phyloP scores from a whole-genome alignment of 1,140 invertebrate species.

The Ditylenchus dipsaci region DNA sequence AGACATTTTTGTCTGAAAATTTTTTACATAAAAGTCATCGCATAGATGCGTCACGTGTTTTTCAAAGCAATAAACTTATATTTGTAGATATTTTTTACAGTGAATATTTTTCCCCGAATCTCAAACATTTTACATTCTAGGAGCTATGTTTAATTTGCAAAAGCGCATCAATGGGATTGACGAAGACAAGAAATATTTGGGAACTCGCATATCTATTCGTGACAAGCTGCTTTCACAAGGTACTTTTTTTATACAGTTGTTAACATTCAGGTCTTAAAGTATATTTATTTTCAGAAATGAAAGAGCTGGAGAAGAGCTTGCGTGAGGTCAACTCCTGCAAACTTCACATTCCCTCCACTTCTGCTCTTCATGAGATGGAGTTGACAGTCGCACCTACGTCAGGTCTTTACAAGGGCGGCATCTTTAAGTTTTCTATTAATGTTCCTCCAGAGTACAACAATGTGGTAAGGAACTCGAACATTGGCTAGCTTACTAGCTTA shows the following conservation, averaged over 20 bases:
- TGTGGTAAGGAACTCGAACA: slow-evolving; percentile 70
- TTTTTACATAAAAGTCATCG: too few species aligned
- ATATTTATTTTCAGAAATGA: slow-evolving; percentile 65
- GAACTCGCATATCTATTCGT: slow-evolving; percentile 70
- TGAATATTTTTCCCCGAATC: too few species aligned
- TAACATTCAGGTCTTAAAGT: neutral
- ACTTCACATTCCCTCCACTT: slow-evolving; percentile 72
- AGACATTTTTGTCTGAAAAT: too few species aligned
- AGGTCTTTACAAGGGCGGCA: slow-evolving; percentile 80
- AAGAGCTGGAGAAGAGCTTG: slow-evolving; percentile 81
- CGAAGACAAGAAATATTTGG: slow-evolving; percentile 44
- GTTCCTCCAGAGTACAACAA: slow-evolving; percentile 93
- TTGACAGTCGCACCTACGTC: slow-evolving; percentile 77
- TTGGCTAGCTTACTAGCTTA: slow-evolving; percentile 16
- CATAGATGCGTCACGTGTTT: too few species aligned
- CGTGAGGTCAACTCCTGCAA: slow-evolving; percentile 70
- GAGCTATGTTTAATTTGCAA: slow-evolving; percentile 69
- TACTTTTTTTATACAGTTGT: slow-evolving; percentile 51
- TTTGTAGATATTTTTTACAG: too few species aligned
- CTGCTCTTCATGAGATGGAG: slow-evolving; percentile 74
- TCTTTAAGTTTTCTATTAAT: slow-evolving; percentile 76
- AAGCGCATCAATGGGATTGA: slow-evolving; percentile 57
- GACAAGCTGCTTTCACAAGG: slow-evolving; percentile 79
- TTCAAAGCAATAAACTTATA: too few species aligned
- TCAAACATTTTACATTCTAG: too few species aligned